Evolutionary conservation across 2,888 invertebrate genomes (phyloP), one percentile per base, ranked within the genome.

Genomic region (Andrena marginata): DNA sequence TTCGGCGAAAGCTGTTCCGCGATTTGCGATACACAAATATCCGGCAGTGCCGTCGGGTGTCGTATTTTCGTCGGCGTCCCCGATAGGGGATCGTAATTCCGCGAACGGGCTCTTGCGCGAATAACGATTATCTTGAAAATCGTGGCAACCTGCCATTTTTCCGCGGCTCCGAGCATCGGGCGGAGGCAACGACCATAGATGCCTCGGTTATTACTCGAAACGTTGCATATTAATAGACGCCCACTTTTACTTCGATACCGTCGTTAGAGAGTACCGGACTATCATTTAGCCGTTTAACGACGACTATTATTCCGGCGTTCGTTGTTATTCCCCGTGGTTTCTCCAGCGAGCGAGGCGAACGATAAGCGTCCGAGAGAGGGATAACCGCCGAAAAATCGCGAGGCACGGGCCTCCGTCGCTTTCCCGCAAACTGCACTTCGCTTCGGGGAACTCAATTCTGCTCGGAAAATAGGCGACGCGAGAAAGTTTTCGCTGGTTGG

Each of bases 371-470:
- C 35, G 35, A 42, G 1, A 42, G 42, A 42, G 16, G 16, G 42
- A 16, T 16, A 0, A 13, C 10, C n/a, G 26, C 13, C n/a, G 35
- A 10, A 10, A 10, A 26, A 33, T 2, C n/a, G 13, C 2, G 4
- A 8, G 42, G 16, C 6, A 23, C 65, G 26, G 65, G 10, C 20
- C 31, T 35, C 31, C 13, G 63, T 62, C 33, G 35, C 2, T 79
- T 68, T 48, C 29, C 51, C 29, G 67, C 71, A 26, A 26, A 74
- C 68, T 62, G 54, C 60, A 63, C 82, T 82, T 82, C 77, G 77
- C 62, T 56, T 56, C 31, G 69, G 70, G 77, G 80, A 87, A 80
- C 85, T 87, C 85, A 80, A 90, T 89, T 86, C 82, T 65, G 49
- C 49, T 51, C 74, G 89, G 80, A 81, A 86, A 85, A 81, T 75